Conservation (phyloP, 2,113 vertebrate species). For the Boulengeromyrus knoepffleri region DNA sequence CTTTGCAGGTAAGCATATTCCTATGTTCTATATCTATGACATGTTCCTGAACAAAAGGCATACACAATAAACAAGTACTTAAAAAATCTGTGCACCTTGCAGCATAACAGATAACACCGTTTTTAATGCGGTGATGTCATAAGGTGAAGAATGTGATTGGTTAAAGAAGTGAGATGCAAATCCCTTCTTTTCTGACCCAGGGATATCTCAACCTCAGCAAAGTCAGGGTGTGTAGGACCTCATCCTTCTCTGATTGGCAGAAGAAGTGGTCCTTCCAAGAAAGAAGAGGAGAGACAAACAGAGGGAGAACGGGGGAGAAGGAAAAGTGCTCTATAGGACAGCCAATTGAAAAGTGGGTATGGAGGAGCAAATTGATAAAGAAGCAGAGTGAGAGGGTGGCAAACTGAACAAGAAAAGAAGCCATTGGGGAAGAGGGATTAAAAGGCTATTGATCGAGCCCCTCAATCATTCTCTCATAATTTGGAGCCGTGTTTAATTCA, state of each 20-base stretch:
- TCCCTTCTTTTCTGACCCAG: neutral
- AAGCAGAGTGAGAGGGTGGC: constrained; percentile 29
- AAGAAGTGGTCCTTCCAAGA: neutral
- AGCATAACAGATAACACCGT: neutral
- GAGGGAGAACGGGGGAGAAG: constrained; percentile 5
- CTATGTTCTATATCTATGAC: neutral
- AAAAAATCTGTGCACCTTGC: neutral
- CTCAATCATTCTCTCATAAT: constrained; percentile 49
- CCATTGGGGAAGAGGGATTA: constrained; percentile 47
- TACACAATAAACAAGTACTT: neutral
- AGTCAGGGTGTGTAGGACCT: neutral
- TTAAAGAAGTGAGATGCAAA: neutral
- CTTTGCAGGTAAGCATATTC: neutral
- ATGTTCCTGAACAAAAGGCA: neutral
- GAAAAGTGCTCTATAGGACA: neutral
- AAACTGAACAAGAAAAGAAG: constrained; percentile 42
- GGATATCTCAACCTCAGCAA: neutral
- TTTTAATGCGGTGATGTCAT: neutral
- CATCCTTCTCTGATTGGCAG: constrained; percentile 9
- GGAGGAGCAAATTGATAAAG: constrained; percentile 23
- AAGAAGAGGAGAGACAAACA: constrained; percentile 4
- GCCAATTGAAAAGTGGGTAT: constrained; percentile 23
- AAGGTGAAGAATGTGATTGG: neutral
- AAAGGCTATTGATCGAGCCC: constrained; percentile 53
- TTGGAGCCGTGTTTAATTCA: constrained; percentile 60